Evolutionary conservation across 2,113 vertebrate species (phyloP), one percentile per base, ranked within the genome.

Genomic region (Phrynosoma platyrhinos): DNA sequence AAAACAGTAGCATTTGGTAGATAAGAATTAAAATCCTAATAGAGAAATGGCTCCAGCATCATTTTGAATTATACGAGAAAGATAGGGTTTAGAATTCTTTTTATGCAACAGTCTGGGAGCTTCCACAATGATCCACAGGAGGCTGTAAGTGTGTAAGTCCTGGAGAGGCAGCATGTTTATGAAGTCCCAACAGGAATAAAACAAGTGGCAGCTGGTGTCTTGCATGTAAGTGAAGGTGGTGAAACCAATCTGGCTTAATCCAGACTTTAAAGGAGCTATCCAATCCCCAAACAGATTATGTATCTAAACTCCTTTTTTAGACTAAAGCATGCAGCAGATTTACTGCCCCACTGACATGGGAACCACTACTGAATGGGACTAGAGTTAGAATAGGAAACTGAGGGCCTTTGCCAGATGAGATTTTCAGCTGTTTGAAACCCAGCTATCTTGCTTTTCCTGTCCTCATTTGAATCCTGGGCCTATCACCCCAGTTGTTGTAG

Each of bases 1-100:
- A 14, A 23, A 93, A 92, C 5, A 68, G 86, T 91, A 84, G 93
- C 93, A 93, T 93, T 93, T 91, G 66, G 76, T 85, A 92, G 91
- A 92, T 93, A 93, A 93, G 89, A 86, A 6, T n/a, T 82, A 91
- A 93, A 80, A 2, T 62, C 82, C 91, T 74, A 47, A 82, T 83
- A 93, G 91, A 91, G 89, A 82, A 88, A 92, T 79, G 79, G 89
- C 87, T 82, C 53, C 86, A 82, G 72, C 5, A 84, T 90, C 89
- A 93, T 74, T 93, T 86, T 90, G 84, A 87, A 10, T 84, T 47
- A 21, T 25, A 83, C 86, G 77, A 79, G 90, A 90, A 93, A 83
- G 68, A 92, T 9, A 0, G 80, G 76, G 76, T 83, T 58, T 72
- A 77, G 74, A 64, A 12, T 74, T 88, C 72, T 36, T 75, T 90